phyloP scores from a whole-genome alignment of 2,113 vertebrate species.

The Lanius collurio region DNA sequence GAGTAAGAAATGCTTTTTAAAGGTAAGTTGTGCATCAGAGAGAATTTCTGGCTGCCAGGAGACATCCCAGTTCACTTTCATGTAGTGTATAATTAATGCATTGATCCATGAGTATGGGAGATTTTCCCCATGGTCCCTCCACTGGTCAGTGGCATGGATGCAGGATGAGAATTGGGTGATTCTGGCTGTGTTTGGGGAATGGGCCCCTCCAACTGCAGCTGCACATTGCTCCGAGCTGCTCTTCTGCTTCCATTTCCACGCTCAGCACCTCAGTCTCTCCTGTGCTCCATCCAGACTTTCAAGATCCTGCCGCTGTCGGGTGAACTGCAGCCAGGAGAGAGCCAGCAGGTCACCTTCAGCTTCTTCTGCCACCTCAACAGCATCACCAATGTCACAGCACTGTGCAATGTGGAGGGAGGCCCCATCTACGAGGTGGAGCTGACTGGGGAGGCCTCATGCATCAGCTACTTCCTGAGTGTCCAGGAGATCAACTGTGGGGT shows the following conservation, averaged over 20 bases:
- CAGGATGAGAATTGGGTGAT: background rate
- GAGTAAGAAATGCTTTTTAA: background rate
- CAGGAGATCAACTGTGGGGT: constrained; percentile 75
- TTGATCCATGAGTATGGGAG: background rate
- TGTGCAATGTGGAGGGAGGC: constrained; percentile 84
- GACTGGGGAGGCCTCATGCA: constrained; percentile 76
- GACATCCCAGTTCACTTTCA: background rate
- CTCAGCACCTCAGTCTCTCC: fast-evolving
- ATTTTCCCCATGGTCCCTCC: background rate
- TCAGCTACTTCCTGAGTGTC: constrained; percentile 77
- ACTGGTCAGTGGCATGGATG: background rate
- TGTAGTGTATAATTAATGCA: background rate
- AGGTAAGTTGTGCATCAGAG: background rate
- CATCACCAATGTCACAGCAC: constrained; percentile 56
- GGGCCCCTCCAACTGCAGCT: fast-evolving
- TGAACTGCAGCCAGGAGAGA: constrained; percentile 74
- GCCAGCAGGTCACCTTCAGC: constrained; percentile 72
- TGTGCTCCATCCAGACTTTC: constrained; percentile 78
- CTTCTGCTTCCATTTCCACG: background rate
- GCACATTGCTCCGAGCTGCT: background rate
- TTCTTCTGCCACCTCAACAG: constrained; percentile 82
- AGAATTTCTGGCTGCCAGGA: background rate
- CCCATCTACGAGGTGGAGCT: constrained; percentile 80
- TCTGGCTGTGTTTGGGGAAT: background rate
- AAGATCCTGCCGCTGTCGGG: constrained; percentile 80